Percentiles rank a stretch among this genome's conserved stretches.
phyloP scores from a whole-genome alignment of 1,140 invertebrate species.

The Bombus sylvicola region DNA sequence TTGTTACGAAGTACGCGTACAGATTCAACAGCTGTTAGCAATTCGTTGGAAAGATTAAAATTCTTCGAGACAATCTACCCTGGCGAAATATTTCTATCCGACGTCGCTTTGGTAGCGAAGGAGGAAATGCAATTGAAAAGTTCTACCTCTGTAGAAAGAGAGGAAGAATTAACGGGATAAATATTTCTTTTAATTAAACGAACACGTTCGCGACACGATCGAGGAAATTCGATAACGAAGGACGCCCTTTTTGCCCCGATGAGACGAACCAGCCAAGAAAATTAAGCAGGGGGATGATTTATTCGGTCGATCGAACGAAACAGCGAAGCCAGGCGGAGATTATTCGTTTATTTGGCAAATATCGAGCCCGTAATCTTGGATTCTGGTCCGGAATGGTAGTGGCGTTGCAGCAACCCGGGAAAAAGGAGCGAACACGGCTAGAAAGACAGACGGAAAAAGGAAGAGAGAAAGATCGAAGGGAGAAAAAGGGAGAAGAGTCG shows the following conservation, averaged over 20 bases:
- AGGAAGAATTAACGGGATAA: not conserved
- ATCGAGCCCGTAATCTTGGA: constrained; percentile 53
- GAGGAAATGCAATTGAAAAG: not conserved
- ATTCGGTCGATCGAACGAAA: constrained; percentile 41
- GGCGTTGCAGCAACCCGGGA: constrained; percentile 2
- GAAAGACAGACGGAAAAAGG: not conserved
- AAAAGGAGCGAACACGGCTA: not conserved
- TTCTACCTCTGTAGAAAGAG: not conserved
- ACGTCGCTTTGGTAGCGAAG: too few species aligned
- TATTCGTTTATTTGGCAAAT: constrained; percentile 45
- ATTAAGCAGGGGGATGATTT: constrained; percentile 48
- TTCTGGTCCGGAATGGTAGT: not conserved
- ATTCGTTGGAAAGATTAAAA: not conserved
- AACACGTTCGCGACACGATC: constrained; percentile 6
- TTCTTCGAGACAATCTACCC: not conserved
- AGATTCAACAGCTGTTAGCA: constrained; percentile 15
- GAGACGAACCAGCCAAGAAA: not conserved
- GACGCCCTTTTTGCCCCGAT: not conserved
- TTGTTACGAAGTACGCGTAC: not conserved
- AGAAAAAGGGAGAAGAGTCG: not conserved
- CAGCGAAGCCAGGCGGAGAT: not conserved
- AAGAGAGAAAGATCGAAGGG: not conserved
- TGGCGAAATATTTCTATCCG: not conserved
- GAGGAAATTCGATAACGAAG: constrained; percentile 43
- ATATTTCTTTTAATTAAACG: constrained; percentile 42